Conservation (phyloP, 1,140 invertebrate species). For the Capitella teleta region DNA sequence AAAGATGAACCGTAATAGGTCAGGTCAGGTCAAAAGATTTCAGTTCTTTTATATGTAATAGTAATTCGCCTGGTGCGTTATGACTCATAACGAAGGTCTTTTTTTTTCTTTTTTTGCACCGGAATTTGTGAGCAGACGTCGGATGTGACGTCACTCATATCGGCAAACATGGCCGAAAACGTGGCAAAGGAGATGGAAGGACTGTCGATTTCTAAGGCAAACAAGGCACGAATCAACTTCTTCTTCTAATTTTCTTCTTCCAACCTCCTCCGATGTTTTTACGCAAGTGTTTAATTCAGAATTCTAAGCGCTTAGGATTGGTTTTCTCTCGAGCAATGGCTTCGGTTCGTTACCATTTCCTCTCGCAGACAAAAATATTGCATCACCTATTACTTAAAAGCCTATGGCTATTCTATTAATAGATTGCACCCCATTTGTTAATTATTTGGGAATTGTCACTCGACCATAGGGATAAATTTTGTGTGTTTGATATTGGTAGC, state of each 20-base stretch:
- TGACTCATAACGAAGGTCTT: too few relatives aligned
- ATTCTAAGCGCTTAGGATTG: conserved; percentile 28
- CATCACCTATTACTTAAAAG: neutral
- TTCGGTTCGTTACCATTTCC: conserved; percentile 14
- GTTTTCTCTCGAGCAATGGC: conserved; percentile 17
- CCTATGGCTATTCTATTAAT: too few relatives aligned
- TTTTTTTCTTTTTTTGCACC: too few relatives aligned
- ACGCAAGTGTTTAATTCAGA: conserved; percentile 11
- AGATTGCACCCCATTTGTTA: too few relatives aligned
- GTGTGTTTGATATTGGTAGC: too few relatives aligned
- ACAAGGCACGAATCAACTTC: conserved; percentile 28
- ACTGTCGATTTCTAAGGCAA: conserved; percentile 24
- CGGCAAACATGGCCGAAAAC: conserved; percentile 32
- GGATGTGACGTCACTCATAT: neutral
- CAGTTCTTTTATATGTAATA: too few relatives aligned
- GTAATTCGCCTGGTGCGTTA: too few relatives aligned
- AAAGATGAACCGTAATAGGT: too few relatives aligned
- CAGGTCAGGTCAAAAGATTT: too few relatives aligned
- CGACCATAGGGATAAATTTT: too few relatives aligned
- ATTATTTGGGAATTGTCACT: too few relatives aligned
- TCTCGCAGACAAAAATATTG: neutral
- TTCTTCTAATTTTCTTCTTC: conserved; percentile 10
- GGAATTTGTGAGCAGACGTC: too few relatives aligned
- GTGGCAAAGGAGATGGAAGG: conserved; percentile 27
- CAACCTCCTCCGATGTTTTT: conserved; percentile 3